Evolutionary conservation across 2,888 invertebrate genomes (phyloP).

Genomic region (Phania funesta): DNA sequence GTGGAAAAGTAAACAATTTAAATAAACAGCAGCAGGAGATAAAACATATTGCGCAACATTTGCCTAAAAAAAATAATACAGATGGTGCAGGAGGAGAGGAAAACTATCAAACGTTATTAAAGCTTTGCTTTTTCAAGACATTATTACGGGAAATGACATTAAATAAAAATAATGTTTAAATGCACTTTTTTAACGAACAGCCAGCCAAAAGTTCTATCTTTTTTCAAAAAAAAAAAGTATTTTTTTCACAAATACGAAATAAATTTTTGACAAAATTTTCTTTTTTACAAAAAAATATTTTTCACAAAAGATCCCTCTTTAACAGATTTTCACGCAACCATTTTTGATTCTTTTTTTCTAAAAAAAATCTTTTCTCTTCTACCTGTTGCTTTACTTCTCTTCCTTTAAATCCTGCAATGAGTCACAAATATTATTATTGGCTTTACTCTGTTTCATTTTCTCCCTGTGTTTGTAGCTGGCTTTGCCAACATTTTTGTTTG

Average conservation of each 20-base stretch:
- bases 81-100: not conserved
- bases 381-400: not conserved
- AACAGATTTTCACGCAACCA: too few species aligned
- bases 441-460: conserved; percentile 4
- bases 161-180: too few species aligned
- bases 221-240: not conserved
- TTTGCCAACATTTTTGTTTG: not conserved
- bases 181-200: not conserved
- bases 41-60: conserved; percentile 34
- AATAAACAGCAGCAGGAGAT: conserved; percentile 27
- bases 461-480: not conserved
- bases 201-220: not conserved
- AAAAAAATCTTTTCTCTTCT: not conserved
- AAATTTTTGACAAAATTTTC: not conserved
- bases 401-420: conserved; percentile 6
- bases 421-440: conserved; percentile 40
- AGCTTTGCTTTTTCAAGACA: not conserved
- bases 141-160: too few species aligned
- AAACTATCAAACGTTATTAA: not conserved
- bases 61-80: not conserved
- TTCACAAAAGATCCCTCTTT: not conserved
- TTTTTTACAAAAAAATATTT: not conserved
- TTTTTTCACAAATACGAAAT: not conserved
- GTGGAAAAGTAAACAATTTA: conserved; percentile 50
- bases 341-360: not conserved